Evolutionary conservation across 1,140 invertebrate genomes (phyloP).

Genomic region (Babylonia areolata): DNA sequence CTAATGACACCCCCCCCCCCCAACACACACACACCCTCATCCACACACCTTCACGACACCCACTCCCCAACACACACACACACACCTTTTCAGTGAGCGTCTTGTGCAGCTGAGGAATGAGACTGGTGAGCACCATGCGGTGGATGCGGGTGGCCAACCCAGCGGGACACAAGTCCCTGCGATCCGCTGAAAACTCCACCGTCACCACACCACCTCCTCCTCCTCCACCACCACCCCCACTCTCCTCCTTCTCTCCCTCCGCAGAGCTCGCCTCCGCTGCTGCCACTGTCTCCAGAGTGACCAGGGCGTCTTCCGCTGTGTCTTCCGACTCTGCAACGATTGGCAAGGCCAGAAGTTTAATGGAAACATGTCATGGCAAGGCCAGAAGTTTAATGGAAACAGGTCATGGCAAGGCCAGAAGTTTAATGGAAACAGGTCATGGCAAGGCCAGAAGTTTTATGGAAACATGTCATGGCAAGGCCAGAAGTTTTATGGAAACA

Average conservation of each 20-base stretch:
- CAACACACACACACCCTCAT: background rate
- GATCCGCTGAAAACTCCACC: constrained; percentile 58
- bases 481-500: no score
- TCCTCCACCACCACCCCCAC: no score
- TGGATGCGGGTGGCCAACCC: constrained; percentile 85
- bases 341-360: no score
- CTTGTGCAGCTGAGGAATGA: constrained; percentile 82
- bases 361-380: no score
- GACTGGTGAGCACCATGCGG: constrained; percentile 79
- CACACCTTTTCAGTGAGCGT: constrained; percentile 80
- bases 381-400: no score
- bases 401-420: no score
- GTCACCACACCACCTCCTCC: constrained; percentile 52
- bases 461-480: no score
- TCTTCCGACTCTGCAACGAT: background rate
- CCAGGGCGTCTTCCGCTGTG: background rate
- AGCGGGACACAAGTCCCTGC: constrained; percentile 63
- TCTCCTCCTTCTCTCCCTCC: no score
- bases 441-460: no score
- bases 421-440: no score
- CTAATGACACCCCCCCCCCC: no score
- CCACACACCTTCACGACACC: background rate
- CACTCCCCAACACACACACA: background rate
- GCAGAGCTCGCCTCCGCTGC: constrained; percentile 63
- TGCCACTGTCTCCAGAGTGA: constrained; percentile 48